Evolutionary conservation across 1,140 invertebrate genomes (phyloP).

Genomic region (Plectus sambesii): DNA sequence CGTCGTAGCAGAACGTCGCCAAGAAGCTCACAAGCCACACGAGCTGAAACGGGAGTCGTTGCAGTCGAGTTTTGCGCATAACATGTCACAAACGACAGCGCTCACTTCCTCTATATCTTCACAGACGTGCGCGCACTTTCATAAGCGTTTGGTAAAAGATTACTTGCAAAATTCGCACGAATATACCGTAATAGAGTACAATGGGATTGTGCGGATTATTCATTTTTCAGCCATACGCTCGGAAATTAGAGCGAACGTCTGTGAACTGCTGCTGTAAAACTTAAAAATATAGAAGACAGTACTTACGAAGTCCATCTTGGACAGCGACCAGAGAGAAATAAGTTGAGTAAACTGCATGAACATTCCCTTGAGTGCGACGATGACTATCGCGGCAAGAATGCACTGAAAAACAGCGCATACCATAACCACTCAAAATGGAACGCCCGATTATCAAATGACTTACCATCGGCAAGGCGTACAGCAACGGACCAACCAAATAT

Average conservation of each 20-base stretch:
- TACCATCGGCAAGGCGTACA: constrained; percentile 21
- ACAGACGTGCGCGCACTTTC: no score
- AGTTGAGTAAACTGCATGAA: constrained; percentile 20
- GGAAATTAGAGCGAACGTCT: neutral
- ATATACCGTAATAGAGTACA: no score
- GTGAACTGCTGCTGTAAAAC: neutral
- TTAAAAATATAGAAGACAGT: neutral
- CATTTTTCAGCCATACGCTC: no score
- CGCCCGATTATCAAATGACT: constrained; percentile 1
- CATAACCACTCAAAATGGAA: neutral
- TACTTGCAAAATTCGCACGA: no score
- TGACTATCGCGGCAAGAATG: constrained; percentile 23
- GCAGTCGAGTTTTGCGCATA: no score
- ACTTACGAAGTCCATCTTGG: constrained; percentile 25
- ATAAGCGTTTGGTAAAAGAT: no score
- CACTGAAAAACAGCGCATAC: no score
- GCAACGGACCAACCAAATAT: constrained; percentile 20
- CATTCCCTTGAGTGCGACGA: constrained; percentile 22
- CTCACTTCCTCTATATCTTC: no score
- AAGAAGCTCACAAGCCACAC: constrained; percentile 21
- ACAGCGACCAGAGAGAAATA: constrained; percentile 19
- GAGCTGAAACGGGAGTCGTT: constrained; percentile 15
- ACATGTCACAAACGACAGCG: no score
- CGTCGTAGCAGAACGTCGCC: constrained; percentile 21
- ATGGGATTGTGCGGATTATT: no score